Evolutionary conservation across 2,113 vertebrate species (phyloP).

Genomic region (Chaetorhynchus papuensis): DNA sequence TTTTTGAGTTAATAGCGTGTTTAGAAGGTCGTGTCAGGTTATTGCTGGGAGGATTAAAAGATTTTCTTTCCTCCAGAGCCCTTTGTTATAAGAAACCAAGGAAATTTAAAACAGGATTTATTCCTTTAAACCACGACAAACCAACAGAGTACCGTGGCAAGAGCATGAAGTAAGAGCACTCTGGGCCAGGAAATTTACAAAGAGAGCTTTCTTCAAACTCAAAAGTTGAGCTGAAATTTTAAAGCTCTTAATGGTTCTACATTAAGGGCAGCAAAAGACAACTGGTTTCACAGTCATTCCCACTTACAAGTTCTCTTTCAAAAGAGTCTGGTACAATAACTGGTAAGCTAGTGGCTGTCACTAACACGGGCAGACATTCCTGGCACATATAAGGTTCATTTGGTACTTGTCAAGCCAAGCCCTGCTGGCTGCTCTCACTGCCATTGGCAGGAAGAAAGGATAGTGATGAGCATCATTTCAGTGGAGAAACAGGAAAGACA

Average conservation of each 20-base stretch:
- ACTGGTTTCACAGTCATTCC: constrained; percentile 33
- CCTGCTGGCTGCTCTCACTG: not conserved
- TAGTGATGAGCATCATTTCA: not conserved
- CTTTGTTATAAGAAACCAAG: constrained; percentile 70
- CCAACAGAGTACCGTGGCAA: constrained; percentile 53
- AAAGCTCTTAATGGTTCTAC: constrained; percentile 53
- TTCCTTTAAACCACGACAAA: constrained; percentile 61
- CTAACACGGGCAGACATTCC: not conserved
- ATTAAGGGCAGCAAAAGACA: constrained; percentile 23
- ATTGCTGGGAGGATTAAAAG: constrained; percentile 68
- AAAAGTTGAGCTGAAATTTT: constrained; percentile 58
- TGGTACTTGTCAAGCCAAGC: not conserved
- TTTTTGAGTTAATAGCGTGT: constrained; percentile 46
- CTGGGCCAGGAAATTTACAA: constrained; percentile 66
- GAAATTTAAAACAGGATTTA: constrained; percentile 78
- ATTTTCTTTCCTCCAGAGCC: constrained; percentile 65
- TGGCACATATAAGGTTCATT: not conserved
- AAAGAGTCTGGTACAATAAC: not conserved
- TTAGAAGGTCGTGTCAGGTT: constrained; percentile 71
- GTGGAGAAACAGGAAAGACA: not conserved
- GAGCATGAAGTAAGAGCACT: constrained; percentile 60
- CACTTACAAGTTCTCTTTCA: not conserved
- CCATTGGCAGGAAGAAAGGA: not conserved
- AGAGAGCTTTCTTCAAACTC: constrained; percentile 57
- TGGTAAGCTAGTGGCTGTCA: not conserved